These are phyloP conservation scores for Okapia johnstoni DNA, from an alignment of 2,113 vertebrate genomes.

Conservation along the genomic window DNA sequence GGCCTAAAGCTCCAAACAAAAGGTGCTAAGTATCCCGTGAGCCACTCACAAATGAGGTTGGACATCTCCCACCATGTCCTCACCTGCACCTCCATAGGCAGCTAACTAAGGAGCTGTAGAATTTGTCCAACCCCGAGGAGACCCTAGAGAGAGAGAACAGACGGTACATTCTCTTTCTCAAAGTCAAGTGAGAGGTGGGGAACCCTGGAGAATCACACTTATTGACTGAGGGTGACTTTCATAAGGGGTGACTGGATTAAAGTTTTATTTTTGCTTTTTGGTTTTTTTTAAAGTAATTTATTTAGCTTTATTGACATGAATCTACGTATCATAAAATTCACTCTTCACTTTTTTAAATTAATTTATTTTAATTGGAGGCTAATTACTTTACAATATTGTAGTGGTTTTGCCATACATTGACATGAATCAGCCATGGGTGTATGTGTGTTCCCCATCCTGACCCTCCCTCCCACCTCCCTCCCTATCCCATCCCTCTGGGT, in stretches of 20 bases:
- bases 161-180: neutral
- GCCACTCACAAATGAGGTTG: neutral
- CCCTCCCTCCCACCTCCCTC: too few relatives aligned
- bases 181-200: neutral
- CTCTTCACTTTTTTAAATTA: neutral
- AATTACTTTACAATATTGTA: too few relatives aligned
- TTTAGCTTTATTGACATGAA: neutral
- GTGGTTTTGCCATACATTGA: too few relatives aligned
- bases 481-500: too few relatives aligned
- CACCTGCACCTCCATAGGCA: neutral
- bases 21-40: neutral
- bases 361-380: too few relatives aligned
- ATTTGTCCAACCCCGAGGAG: neutral
- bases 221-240: neutral
- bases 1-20: neutral
- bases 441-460: too few relatives aligned
- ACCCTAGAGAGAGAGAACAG: neutral
- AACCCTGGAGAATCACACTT: neutral
- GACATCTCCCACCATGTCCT: too few relatives aligned
- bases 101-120: neutral
- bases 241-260: neutral
- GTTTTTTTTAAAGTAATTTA: neutral
- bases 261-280: neutral
- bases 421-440: too few relatives aligned
- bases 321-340: neutral